Percentiles rank a stretch among this genome's conserved stretches.
Conservation (phyloP, 1,140 invertebrate species). For the Heliconius hewitsoni region DNA sequence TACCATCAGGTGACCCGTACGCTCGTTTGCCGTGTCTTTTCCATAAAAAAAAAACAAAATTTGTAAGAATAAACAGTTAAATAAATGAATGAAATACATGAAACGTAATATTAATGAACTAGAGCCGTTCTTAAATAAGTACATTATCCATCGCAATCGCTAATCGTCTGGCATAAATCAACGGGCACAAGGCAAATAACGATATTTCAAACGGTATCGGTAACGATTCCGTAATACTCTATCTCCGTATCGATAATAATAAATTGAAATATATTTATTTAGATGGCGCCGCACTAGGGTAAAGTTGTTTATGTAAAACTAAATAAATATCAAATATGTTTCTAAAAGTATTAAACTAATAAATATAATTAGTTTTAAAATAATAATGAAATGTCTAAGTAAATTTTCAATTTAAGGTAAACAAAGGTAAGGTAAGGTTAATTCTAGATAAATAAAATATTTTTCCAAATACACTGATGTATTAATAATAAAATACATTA, state of each 20-base stretch:
- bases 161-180: conserved; percentile 39
- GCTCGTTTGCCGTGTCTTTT: too few relatives aligned
- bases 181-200: conserved; percentile 28
- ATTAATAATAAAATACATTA: too few relatives aligned
- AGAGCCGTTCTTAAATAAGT: conserved; percentile 18
- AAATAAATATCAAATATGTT: neutral
- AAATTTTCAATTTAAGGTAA: too few relatives aligned
- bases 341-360: too few relatives aligned
- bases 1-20: too few relatives aligned
- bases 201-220: conserved; percentile 37
- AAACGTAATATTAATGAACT: neutral
- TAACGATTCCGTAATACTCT: conserved; percentile 33
- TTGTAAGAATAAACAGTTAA: neutral
- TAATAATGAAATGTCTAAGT: too few relatives aligned
- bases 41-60: too few relatives aligned
- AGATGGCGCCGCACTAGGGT: conserved; percentile 21
- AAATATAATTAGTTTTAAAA: too few relatives aligned
- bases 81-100: neutral
- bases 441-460: too few relatives aligned
- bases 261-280: conserved; percentile 25
- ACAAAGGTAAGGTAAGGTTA: too few relatives aligned
- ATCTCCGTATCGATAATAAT: conserved; percentile 31
- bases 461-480: too few relatives aligned
- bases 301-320: neutral
- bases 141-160: conserved; percentile 30